Conservation (phyloP, 2,888 invertebrate species). For the Macropis europaea region DNA sequence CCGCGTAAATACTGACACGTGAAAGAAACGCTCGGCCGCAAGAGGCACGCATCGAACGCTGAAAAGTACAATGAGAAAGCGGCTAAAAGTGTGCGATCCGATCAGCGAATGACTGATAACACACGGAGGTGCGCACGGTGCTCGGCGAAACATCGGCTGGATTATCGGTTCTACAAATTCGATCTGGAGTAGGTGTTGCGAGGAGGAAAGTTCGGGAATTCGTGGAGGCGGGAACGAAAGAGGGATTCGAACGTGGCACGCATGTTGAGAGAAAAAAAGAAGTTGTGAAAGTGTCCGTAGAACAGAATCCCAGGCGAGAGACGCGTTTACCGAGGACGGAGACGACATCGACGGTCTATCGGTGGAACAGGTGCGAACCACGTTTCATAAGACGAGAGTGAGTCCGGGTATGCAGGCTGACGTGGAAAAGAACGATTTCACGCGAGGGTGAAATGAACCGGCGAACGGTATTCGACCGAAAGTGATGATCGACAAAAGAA, state of each 20-base stretch:
- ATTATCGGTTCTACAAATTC: too few relatives aligned
- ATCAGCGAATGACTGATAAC: too few relatives aligned
- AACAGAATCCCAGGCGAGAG: not conserved
- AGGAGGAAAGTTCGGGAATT: not conserved
- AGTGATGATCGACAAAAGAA: not conserved
- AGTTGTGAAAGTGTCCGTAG: constrained; percentile 51
- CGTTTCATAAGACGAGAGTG: constrained; percentile 33
- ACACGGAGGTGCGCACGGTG: too few relatives aligned
- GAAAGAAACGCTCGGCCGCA: not conserved
- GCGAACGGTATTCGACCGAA: not conserved
- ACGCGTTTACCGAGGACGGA: constrained; percentile 2
- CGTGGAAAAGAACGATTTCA: not conserved
- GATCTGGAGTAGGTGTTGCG: too few relatives aligned
- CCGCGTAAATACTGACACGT: not conserved
- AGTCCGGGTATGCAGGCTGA: constrained; percentile 6
- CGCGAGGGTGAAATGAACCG: constrained; percentile 35
- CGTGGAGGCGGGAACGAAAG: not conserved
- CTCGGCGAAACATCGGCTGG: too few relatives aligned
- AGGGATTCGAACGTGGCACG: constrained; percentile 44
- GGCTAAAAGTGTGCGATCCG: too few relatives aligned
- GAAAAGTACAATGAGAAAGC: not conserved
- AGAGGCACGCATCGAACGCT: not conserved
- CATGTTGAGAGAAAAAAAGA: constrained; percentile 27
- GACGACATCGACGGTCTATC: constrained; percentile 34
- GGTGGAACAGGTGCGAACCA: constrained; percentile 53